Percentiles rank a stretch among this genome's conserved stretches.
Evolutionary conservation across 2,888 invertebrate genomes (phyloP).

Genomic region (Platycheirus rosarum): DNA sequence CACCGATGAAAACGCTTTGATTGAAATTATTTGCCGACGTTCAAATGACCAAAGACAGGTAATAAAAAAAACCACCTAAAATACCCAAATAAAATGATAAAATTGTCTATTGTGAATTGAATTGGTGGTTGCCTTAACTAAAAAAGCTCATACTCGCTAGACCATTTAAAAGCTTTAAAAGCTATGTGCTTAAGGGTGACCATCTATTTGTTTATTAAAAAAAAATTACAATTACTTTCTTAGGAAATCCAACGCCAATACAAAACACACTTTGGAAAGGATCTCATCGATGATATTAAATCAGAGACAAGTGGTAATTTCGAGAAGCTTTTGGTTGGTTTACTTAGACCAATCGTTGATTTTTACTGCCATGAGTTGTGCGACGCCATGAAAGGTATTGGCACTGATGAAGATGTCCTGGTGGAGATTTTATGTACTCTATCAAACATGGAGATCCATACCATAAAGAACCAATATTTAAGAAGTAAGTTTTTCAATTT

Average conservation of each 20-base stretch:
- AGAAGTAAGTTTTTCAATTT: conserved; percentile 87
- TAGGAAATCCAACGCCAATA: conserved; percentile 82
- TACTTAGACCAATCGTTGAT: conserved; percentile 93
- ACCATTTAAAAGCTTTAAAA: conserved; percentile 3
- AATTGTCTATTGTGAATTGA: conserved; percentile 38
- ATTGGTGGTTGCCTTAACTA: conserved; percentile 25
- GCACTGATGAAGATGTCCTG: conserved; percentile 92
- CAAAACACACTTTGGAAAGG: conserved; percentile 84
- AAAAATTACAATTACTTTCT: conserved; percentile 14
- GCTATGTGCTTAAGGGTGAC: conserved; percentile 19
- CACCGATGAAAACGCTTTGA: conserved; percentile 95
- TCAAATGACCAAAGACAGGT: conserved; percentile 93
- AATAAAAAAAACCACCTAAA: conserved; percentile 37
- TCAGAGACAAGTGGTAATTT: conserved; percentile 95
- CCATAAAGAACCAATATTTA: conserved; percentile 90
- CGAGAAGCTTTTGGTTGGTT: conserved; percentile 90
- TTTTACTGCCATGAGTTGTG: conserved; percentile 91
- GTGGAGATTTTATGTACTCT: conserved; percentile 95
- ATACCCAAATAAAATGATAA: neutral
- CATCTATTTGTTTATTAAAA: neutral
- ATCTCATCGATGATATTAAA: conserved; percentile 91
- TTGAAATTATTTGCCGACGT: conserved; percentile 91
- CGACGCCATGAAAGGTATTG: conserved; percentile 92
- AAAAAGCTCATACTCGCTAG: neutral
- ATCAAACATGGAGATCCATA: conserved; percentile 91